Conservation (phyloP, 2,113 vertebrate genomes). For the Cricetomys ansorgei region DNA sequence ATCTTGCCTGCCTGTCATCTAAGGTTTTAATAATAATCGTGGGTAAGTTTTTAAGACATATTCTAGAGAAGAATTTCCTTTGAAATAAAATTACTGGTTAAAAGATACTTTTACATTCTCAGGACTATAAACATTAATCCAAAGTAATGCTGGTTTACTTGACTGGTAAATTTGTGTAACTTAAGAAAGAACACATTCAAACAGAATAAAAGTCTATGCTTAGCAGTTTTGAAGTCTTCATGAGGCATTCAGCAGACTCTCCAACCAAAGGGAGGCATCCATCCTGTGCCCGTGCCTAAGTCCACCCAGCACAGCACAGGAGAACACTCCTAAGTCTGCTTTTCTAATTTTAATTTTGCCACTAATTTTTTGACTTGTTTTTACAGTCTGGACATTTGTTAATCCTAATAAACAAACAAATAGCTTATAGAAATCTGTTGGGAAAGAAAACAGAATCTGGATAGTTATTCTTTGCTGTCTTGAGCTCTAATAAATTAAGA, state of each 20-base stretch:
- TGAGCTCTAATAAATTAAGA: neutral
- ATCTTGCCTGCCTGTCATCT: neutral
- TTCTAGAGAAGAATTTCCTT: conserved; percentile 3
- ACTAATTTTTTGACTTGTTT: neutral
- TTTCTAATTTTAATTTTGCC: neutral
- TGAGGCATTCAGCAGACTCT: neutral
- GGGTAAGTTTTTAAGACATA: conserved; percentile 1
- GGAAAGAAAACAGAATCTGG: neutral
- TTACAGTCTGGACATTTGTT: neutral
- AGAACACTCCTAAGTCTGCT: neutral
- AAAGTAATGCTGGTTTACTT: neutral
- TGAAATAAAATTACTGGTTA: conserved; percentile 40
- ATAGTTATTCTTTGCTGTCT: neutral
- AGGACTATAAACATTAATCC: neutral
- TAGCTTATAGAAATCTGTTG: neutral
- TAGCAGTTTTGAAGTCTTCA: neutral
- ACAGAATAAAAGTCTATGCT: conserved; percentile 30
- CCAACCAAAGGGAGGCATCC: neutral
- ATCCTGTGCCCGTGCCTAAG: neutral
- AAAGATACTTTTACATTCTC: conserved; percentile 11
- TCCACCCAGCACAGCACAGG: neutral
- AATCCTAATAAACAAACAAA: neutral
- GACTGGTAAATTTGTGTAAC: neutral
- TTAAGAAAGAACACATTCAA: neutral
- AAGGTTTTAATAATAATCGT: conserved; percentile 17